A percentile compares a stretch with the other conserved stretches of the same genome.
phyloP scores from a whole-genome alignment of 2,888 invertebrate genomes.

The Athetis lepigone region DNA sequence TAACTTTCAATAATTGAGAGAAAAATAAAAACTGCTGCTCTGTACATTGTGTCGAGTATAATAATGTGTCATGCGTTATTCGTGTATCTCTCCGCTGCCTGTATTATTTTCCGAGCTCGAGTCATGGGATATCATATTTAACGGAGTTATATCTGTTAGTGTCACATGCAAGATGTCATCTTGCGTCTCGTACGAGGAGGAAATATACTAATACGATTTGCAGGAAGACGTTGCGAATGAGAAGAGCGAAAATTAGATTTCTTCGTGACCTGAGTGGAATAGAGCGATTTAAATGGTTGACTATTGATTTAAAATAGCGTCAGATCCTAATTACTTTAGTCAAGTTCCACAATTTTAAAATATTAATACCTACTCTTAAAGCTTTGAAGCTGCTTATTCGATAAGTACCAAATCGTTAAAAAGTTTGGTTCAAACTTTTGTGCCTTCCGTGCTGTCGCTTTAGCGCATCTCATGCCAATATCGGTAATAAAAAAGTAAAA shows the following conservation, averaged over 20 bases:
- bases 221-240: background rate
- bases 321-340: background rate
- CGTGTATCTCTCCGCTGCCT: slow-evolving; percentile 6
- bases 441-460: slow-evolving; percentile 12
- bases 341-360: background rate
- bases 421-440: slow-evolving; percentile 30
- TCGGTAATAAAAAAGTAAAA: slow-evolving; percentile 39
- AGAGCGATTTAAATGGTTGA: background rate
- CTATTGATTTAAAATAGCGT: background rate
- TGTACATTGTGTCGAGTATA: slow-evolving; percentile 15
- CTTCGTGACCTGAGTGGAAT: background rate
- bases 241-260: background rate
- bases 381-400: too few relatives aligned
- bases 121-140: slow-evolving; percentile 10
- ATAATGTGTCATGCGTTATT: slow-evolving; percentile 3
- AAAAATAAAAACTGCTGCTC: too few relatives aligned
- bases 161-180: slow-evolving; percentile 31
- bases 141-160: slow-evolving; percentile 10
- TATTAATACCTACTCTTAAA: background rate
- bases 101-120: slow-evolving; percentile 22
- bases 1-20: too few relatives aligned
- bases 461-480: slow-evolving; percentile 8
- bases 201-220: background rate
- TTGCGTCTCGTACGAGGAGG: slow-evolving; percentile 13
- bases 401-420: too few relatives aligned